These are phyloP conservation scores for Lepidothrix coronata DNA, from an alignment of 2,113 vertebrate species.

Conservation along the genomic window DNA sequence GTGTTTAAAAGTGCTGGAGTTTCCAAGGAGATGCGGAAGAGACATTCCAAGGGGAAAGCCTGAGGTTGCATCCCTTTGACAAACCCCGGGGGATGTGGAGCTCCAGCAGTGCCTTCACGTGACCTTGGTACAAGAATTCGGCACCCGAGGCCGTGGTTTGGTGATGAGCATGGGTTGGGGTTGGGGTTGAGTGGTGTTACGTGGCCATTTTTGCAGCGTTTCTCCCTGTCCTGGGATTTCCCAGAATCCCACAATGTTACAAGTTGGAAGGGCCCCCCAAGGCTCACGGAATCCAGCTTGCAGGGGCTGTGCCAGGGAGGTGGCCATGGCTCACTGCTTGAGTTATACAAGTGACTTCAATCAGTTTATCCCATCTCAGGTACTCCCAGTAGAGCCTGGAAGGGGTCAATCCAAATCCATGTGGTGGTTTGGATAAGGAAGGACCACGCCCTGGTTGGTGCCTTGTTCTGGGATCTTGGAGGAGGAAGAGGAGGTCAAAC, in stretches of 20 bases:
- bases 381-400: background rate
- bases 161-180: background rate
- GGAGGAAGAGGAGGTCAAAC: background rate
- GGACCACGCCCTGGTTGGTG: background rate
- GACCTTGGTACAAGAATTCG: background rate
- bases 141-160: background rate
- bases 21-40: background rate
- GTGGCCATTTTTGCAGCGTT: accelerated
- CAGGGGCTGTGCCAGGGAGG: background rate
- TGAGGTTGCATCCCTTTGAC: background rate
- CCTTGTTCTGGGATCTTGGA: background rate
- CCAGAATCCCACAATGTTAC: background rate
- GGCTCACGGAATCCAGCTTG: background rate
- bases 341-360: background rate
- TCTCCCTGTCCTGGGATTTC: background rate
- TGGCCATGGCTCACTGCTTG: accelerated
- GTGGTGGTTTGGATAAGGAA: background rate
- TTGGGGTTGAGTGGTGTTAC: accelerated
- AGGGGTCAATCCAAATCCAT: too few relatives aligned
- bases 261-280: background rate
- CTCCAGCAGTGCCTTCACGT: accelerated
- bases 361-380: background rate
- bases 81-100: background rate
- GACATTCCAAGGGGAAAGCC: background rate
- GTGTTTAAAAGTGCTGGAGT: background rate